Base-by-base conservation (phyloP, 1,140 invertebrate species). In the Drosophila bifasciata region DNA sequence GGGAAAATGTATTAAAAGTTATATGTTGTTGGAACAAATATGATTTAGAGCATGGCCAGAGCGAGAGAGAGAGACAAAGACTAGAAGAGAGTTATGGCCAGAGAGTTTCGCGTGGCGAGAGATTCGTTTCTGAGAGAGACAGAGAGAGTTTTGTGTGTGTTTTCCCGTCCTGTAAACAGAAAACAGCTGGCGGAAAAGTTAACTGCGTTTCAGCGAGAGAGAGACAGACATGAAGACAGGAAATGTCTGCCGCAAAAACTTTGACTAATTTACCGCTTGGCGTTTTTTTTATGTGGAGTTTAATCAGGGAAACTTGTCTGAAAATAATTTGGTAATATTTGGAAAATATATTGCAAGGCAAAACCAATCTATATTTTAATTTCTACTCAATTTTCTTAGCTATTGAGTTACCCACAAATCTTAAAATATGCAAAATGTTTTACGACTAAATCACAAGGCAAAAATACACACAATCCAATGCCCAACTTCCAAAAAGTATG, bases 171-270 rank as follows among this genome's bases (percentile, higher is more conserved):
- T 76, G 73, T 85, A 85, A 85, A 85, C 83, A 86, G 52, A 85
- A 77, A 85, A 74, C 81, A 85, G 81, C 81, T 85, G 81, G 45
- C 64, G 57, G 46, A 25, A 62, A 71, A 55, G 50, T n/a, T 21
- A 52, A 32, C 48, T 43, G 32, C 3, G 3, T 2, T 6, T 32
- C 28, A 13, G 9, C 4, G n/a, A 21, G 9, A 57, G 7, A 15
- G n/a, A 21, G 7, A 58, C 7, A 25, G 13, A 36, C 17, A 44
- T 2, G 9, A 9, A 13, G 21, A 57, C 44, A 44, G 49, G 51
- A 69, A 53, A 43, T 51, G 63, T 25, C n/a, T 49, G 44, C 25
- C 11, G 21, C 1, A 9, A 28, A 28, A 9, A 28, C 28, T 64
- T 45, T 23, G 2, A 28, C 58, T 21, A 36, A 64, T 48, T 63